Evolutionary conservation across 2,888 invertebrate genomes (phyloP).

Genomic region (Chalcosyrphus nemorum): DNA sequence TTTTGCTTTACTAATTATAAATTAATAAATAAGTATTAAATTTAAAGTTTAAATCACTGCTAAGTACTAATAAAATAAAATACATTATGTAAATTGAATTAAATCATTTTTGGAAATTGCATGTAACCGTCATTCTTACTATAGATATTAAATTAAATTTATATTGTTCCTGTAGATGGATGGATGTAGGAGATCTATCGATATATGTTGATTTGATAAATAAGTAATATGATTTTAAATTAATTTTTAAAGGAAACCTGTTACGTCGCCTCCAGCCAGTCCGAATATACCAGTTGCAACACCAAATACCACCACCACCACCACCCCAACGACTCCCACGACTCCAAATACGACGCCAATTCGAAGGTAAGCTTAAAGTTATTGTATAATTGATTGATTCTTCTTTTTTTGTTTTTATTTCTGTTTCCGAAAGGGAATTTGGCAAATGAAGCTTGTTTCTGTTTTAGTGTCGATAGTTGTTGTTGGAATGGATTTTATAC

Average conservation of each 20-base stretch:
- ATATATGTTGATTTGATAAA: neutral
- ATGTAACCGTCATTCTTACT: slow-evolving; percentile 43
- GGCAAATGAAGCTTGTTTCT: neutral
- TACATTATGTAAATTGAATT: slow-evolving; percentile 2
- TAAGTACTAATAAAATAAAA: slow-evolving; percentile 38
- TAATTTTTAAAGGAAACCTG: slow-evolving; percentile 76
- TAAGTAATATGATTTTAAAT: slow-evolving; percentile 31
- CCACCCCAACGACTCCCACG: slow-evolving; percentile 75
- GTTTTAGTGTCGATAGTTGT: too few species aligned
- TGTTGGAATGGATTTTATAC: too few species aligned
- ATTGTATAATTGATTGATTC: neutral
- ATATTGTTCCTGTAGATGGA: slow-evolving; percentile 25
- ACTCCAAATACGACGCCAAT: slow-evolving; percentile 81
- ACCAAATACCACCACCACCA: slow-evolving; percentile 75
- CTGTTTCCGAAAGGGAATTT: slow-evolving; percentile 3
- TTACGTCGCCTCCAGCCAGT: slow-evolving; percentile 79
- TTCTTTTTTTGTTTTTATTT: neutral
- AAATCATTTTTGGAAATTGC: slow-evolving; percentile 35
- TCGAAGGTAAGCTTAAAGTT: slow-evolving; percentile 81
- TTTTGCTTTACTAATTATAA: slow-evolving; percentile 44
- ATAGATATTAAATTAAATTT: slow-evolving; percentile 2
- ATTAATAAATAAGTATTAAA: neutral
- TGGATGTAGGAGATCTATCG: slow-evolving; percentile 32
- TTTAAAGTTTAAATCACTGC: slow-evolving; percentile 22
- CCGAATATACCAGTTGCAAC: slow-evolving; percentile 76